These are phyloP conservation scores for Irena cyanogastra DNA, from an alignment of 2,113 vertebrate genomes.

Conservation along the genomic window DNA sequence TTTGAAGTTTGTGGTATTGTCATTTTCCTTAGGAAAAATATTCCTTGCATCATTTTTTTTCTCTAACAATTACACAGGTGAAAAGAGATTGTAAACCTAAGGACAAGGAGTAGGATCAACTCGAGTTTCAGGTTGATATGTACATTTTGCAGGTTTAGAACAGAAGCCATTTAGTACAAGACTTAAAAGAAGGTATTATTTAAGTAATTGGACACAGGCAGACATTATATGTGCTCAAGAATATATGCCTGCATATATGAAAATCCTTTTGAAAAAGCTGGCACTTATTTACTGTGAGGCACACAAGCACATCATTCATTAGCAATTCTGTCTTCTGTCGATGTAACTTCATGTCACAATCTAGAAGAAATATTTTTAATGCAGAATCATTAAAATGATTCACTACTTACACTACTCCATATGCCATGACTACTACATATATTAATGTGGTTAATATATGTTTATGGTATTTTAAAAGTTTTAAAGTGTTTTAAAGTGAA, in stretches of 20 bases:
- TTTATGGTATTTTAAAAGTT: not conserved
- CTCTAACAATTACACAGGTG: not conserved
- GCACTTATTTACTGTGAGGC: not conserved
- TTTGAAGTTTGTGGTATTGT: not conserved
- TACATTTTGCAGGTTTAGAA: not conserved
- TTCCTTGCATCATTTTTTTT: not conserved
- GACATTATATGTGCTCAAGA: not conserved
- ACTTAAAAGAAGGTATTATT: not conserved
- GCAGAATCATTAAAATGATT: not conserved
- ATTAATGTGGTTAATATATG: not conserved
- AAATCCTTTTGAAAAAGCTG: not conserved
- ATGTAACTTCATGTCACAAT: not conserved
- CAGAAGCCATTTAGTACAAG: not conserved
- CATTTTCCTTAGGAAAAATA: not conserved
- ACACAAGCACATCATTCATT: not conserved
- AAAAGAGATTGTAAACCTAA: not conserved
- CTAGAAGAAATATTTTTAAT: not conserved
- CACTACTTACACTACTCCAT: not conserved
- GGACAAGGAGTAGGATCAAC: rapidly evolving
- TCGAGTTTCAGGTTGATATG: not conserved
- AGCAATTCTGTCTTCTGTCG: not conserved
- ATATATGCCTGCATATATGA: not conserved
- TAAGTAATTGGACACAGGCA: not conserved
- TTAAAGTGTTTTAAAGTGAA: not conserved
- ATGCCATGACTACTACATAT: not conserved